Conservation (phyloP, 2,113 vertebrate genomes). For the Solea senegalensis region DNA sequence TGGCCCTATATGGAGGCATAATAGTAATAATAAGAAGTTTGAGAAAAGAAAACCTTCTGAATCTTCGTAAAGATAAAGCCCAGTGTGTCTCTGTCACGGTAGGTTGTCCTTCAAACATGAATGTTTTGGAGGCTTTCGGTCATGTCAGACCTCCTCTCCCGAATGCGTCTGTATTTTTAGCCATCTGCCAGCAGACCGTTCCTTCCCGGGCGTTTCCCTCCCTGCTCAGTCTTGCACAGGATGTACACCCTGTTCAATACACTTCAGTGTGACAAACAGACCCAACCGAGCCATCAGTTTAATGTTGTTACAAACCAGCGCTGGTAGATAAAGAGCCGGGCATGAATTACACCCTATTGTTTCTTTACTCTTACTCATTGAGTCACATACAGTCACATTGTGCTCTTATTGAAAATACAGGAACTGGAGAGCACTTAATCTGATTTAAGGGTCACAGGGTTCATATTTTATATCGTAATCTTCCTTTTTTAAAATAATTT, state of each 20-base stretch:
- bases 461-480: neutral
- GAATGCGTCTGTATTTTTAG: conserved; percentile 56
- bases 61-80: neutral
- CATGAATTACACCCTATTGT: conserved; percentile 47
- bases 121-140: neutral
- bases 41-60: neutral
- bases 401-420: conserved; percentile 13
- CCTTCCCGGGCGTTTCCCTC: conserved; percentile 63
- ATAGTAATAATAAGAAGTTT: too few species aligned
- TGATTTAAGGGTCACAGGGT: neutral
- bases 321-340: conserved; percentile 21
- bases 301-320: neutral
- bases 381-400: conserved; percentile 40
- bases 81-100: neutral
- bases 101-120: conserved; percentile 6
- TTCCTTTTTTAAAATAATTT: too few species aligned
- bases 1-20: too few species aligned
- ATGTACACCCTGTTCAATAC: conserved; percentile 45
- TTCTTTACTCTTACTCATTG: conserved; percentile 28
- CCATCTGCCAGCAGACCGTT: conserved; percentile 35
- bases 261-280: conserved; percentile 23
- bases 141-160: conserved; percentile 17
- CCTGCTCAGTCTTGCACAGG: conserved; percentile 46
- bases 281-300: conserved; percentile 36
- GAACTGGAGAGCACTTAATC: conserved; percentile 2